Evolutionary conservation across 2,888 invertebrate species (phyloP).

Genomic region (Laothoe populi): DNA sequence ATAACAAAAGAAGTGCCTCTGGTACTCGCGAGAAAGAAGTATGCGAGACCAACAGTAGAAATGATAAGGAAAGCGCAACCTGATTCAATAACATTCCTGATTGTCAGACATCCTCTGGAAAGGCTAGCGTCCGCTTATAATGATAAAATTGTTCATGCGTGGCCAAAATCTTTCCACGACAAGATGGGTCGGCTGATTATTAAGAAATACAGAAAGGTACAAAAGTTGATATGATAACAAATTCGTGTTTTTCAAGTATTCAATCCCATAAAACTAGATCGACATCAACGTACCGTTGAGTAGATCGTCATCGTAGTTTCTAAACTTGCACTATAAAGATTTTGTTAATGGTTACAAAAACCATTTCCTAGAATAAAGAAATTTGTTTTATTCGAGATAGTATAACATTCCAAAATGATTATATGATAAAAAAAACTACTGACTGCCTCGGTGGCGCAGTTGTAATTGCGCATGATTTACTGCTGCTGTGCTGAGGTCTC

Average conservation of each 20-base stretch:
- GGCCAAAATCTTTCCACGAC: conserved; percentile 92
- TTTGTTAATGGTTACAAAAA: not conserved
- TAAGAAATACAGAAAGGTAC: conserved; percentile 88
- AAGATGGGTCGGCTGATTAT: conserved; percentile 92
- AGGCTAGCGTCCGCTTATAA: conserved; percentile 91
- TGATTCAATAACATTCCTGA: conserved; percentile 91
- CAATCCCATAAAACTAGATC: conserved; percentile 15
- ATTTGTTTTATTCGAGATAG: not conserved
- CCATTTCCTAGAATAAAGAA: not conserved
- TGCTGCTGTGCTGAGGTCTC: no score
- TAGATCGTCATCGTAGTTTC: not conserved
- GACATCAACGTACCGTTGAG: not conserved
- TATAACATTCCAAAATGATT: no score
- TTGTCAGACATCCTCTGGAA: conserved; percentile 93
- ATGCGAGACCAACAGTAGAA: conserved; percentile 90
- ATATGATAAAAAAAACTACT: no score
- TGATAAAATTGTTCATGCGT: conserved; percentile 93
- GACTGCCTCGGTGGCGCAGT: no score
- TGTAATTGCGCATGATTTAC: no score
- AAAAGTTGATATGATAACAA: not conserved
- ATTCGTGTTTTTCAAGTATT: conserved; percentile 10
- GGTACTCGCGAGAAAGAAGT: conserved; percentile 90
- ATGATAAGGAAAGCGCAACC: conserved; percentile 90
- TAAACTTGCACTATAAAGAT: conserved; percentile 12
- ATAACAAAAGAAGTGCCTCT: conserved; percentile 92